A percentile compares a stretch with the other conserved stretches of the same genome.
Conservation (phyloP, 2,113 vertebrate genomes). For the Psammodynastes pulverulentus region DNA sequence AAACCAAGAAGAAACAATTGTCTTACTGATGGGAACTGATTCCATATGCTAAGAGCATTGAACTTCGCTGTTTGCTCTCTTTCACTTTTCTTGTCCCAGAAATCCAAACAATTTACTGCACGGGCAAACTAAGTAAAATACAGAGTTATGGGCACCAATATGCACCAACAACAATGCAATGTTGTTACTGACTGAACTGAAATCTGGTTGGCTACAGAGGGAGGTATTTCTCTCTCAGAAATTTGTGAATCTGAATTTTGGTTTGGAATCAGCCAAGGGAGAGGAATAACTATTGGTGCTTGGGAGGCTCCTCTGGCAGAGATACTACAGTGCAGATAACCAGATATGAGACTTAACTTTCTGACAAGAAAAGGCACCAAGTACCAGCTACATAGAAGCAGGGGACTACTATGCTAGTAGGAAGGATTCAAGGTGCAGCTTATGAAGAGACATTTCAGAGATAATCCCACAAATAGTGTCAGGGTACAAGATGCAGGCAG, state of each 20-base stretch:
- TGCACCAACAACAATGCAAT: no score
- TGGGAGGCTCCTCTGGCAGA: not conserved
- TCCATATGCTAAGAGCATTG: not conserved
- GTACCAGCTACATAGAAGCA: not conserved
- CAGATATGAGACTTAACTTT: not conserved
- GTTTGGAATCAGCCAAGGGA: not conserved
- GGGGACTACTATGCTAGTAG: not conserved
- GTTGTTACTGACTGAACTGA: not conserved
- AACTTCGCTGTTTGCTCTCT: not conserved
- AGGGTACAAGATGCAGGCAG: not conserved
- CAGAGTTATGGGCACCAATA: conserved; percentile 14
- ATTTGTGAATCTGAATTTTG: not conserved
- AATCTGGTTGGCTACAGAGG: conserved; percentile 12
- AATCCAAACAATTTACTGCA: not conserved
- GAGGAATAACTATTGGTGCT: not conserved
- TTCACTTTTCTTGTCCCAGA: not conserved
- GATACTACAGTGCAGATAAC: not conserved
- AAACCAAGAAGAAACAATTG: not conserved
- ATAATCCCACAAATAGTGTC: not conserved
- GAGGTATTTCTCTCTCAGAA: not conserved
- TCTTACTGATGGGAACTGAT: not conserved
- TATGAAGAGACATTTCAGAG: not conserved
- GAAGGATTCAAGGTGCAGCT: not conserved
- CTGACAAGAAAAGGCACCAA: not conserved
- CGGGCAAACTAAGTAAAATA: not conserved